Evolutionary conservation across 1,140 invertebrate genomes (phyloP), one percentile per base, ranked within the genome.

Genomic region (Amphibalanus amphitrite): DNA sequence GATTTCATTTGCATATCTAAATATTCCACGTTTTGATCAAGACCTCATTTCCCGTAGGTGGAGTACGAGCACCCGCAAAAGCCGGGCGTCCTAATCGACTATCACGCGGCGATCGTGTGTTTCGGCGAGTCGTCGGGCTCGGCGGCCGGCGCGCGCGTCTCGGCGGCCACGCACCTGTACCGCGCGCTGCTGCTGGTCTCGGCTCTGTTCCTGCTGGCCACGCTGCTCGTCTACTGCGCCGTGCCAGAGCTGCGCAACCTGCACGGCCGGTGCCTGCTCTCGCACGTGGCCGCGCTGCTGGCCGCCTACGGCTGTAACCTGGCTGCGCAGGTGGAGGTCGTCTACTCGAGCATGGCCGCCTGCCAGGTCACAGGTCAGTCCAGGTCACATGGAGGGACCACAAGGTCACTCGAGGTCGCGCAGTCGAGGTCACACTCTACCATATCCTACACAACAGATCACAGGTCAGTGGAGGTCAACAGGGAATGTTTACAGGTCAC

Each of bases 231-330:
- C 38, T 73, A 73, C 69, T 73, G 70, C 68, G 26, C 72, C 30
- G 70, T 73, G 68, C 69, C 69, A 28, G 73, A 73, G n/a, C 59
- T 73, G 28, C 47, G 71, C 28, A 71, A 73, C 70, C 69, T 73
- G 3, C 71, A 72, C 26, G 73, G 73, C 29, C 73, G 73, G 3
- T 73, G 73, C 68, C 70, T 73, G 26, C 70, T 73, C 28, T 73
- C 73, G 3, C 69, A 71, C 69, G 70, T 73, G 67, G 40, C 70
- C 8, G 73, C 73, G 28, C 71, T 73, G 70, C 38, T 73, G 3
- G 29, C 70, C 10, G 28, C 73, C 3, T 71, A 71, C 28, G 68
- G 70, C 67, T 67, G 30, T 38, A 25, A 70, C 23, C 30, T 69
- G 28, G 26, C 64, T 33, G 69, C 64, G 10, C 29, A 70, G 13